Evolutionary conservation across 2,113 vertebrate genomes (phyloP), one percentile per base, ranked within the genome.

Genomic region (Zingel zingel): DNA sequence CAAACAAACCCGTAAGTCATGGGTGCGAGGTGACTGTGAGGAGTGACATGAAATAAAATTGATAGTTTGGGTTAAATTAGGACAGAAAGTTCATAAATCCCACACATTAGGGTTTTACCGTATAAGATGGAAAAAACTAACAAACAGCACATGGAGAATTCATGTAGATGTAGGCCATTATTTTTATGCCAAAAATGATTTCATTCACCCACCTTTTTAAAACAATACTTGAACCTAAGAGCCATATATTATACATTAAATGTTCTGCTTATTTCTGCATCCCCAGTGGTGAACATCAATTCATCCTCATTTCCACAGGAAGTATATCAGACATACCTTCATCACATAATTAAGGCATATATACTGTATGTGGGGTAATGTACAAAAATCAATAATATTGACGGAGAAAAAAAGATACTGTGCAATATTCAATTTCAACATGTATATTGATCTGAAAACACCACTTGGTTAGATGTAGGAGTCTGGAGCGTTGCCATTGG

Each of bases 1-100:
- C 97, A 96, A 82, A 97, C 96, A 18, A 99, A 99, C 70, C 97
- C 97, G 98, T 99, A 90, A 97, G 97, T 96, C 58, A 61, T 25
- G 39, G 25, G 48, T 39, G 9, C 0, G 45, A 39, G 48, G 53
- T 27, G 61, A 61, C 67, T 58, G 59, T 56, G 57, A 16, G 19
- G 69, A 65, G 39, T 21, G 43, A 23, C 0, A 3, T 63, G 27
- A 6, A 47, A 14, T 30, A 57, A n/a, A 5, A 50, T n/a, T 39
- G 14, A 69, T 70, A 16, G 67, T 56, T 63, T 70, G 8, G 27
- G 25, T 15, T 73, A 6, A 73, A 30, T 73, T 62, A 45, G 47
- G 36, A 36, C 1, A 58, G 1, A 16, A 67, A 53, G n/a, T 43
- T 27, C 11, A 39, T 39, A 27, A 71, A 56, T 13, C 4, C 10